Conservation (phyloP, 2,797 vertebrate species). For the Channallabes apus region DNA sequence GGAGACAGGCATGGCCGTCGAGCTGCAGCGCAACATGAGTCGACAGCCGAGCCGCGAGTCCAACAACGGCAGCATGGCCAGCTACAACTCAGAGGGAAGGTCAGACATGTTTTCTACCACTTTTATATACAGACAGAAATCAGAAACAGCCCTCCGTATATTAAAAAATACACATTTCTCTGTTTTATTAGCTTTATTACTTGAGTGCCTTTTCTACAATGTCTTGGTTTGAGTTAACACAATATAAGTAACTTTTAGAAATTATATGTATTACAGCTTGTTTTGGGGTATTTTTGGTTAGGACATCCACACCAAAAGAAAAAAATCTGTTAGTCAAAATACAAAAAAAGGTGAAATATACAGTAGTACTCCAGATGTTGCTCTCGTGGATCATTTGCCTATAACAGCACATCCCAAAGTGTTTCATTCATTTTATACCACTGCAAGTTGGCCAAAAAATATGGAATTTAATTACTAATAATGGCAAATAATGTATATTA, state of each 20-base stretch:
- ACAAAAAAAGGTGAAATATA: not conserved
- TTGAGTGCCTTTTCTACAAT: not conserved
- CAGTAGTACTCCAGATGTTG: not conserved
- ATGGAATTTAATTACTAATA: not conserved
- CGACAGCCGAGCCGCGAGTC: slow-evolving; percentile 95
- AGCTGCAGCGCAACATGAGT: slow-evolving; percentile 90
- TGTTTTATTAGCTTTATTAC: not conserved
- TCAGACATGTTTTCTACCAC: slow-evolving; percentile 69
- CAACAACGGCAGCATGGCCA: slow-evolving; percentile 95
- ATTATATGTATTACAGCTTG: not conserved
- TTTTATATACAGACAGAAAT: not conserved
- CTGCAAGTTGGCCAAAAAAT: not conserved
- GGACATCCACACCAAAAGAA: not conserved
- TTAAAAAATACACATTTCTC: not conserved
- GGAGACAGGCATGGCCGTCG: slow-evolving; percentile 95
- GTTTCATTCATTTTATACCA: not conserved
- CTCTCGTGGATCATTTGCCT: not conserved
- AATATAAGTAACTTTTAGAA: not conserved
- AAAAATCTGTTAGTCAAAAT: slow-evolving; percentile 6
- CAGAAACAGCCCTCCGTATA: not conserved
- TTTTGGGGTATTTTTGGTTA: not conserved
- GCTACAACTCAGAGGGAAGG: slow-evolving; percentile 97
- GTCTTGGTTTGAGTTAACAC: not conserved
- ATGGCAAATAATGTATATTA: too few species aligned
- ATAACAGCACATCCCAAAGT: not conserved